A percentile compares a stretch with the other conserved stretches of the same genome.
Conservation (phyloP, 2,113 vertebrate genomes). For the Corythornis vintsioides region DNA sequence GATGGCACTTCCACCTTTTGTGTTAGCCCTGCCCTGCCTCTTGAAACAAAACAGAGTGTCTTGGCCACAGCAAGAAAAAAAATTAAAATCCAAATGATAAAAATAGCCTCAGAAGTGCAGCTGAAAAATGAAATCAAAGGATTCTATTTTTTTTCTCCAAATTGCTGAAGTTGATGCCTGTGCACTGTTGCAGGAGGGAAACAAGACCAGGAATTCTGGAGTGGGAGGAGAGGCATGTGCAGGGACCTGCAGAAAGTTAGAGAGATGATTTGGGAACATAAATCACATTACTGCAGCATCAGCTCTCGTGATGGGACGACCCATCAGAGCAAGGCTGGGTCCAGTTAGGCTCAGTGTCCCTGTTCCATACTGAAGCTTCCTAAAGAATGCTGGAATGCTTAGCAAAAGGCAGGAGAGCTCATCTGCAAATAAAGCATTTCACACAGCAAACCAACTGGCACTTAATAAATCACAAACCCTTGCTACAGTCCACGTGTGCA, state of each 20-base stretch:
- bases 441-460: neutral
- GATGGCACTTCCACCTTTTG: neutral
- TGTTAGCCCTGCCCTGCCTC: neutral
- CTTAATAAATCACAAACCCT: neutral
- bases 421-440: neutral
- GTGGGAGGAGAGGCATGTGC: neutral
- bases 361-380: neutral
- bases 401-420: neutral
- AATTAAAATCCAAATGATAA: neutral
- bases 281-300: neutral
- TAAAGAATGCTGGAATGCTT: neutral
- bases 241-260: neutral
- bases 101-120: neutral
- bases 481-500: fast-evolving
- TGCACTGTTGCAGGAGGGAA: neutral
- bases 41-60: neutral
- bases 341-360: neutral
- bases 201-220: neutral
- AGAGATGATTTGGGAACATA: neutral
- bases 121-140: neutral
- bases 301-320: neutral
- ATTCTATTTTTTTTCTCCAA: neutral
- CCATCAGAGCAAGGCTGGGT: neutral
- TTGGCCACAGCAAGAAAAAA: neutral
- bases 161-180: neutral